phyloP scores from a whole-genome alignment of 92 coral and sea anemone species.

The Siderastrea radians region DNA sequence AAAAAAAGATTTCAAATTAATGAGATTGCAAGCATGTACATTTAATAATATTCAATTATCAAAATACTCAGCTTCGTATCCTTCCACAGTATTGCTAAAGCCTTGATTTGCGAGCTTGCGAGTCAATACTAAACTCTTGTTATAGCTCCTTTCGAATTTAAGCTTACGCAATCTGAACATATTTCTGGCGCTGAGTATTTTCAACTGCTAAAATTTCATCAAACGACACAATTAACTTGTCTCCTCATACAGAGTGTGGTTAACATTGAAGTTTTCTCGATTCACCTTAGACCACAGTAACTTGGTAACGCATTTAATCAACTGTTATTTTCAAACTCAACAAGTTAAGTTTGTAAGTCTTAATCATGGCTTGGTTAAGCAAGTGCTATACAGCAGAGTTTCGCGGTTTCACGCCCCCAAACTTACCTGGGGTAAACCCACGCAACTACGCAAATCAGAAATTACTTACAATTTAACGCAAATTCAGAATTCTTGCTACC shows the following conservation, averaged over 20 bases:
- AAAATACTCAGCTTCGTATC: not conserved
- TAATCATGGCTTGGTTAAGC: not conserved
- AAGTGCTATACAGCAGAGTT: not conserved
- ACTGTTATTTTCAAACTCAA: not conserved
- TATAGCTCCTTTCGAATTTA: too few relatives aligned
- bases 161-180: too few relatives aligned
- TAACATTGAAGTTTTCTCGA: too few relatives aligned
- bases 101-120: not conserved
- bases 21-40: not conserved
- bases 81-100: not conserved
- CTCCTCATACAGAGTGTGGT: too few relatives aligned
- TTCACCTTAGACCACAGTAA: too few relatives aligned
- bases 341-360: not conserved
- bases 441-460: not conserved
- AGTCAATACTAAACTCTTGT: too few relatives aligned
- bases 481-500: conserved; percentile 60
- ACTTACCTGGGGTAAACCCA: not conserved
- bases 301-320: not conserved
- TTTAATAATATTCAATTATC: not conserved
- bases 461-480: conserved; percentile 67
- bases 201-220: not conserved
- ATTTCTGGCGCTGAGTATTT: not conserved
- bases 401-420: not conserved
- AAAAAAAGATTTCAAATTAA: too few relatives aligned
- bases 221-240: not conserved